Conservation (phyloP, 2,113 vertebrate species). For the Cavia aperea region DNA sequence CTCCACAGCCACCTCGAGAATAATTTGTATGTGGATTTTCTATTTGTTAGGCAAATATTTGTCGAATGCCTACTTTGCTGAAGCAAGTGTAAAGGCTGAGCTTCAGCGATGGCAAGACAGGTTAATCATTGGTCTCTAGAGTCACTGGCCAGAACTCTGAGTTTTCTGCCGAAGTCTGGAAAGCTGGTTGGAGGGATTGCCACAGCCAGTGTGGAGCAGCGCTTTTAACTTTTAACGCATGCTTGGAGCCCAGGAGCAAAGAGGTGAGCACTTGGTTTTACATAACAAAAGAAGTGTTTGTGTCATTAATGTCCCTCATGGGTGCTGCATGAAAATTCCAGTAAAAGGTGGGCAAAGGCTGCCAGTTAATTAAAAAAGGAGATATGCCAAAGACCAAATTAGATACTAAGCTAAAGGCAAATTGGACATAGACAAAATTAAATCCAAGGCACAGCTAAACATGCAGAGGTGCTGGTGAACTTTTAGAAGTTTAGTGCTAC, state of each 20-base stretch:
- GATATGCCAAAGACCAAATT: background rate
- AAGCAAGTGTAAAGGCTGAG: background rate
- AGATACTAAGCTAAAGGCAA: background rate
- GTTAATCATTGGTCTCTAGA: background rate
- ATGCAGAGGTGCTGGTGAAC: background rate
- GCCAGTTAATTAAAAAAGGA: background rate
- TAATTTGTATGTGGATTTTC: background rate
- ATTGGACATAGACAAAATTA: background rate
- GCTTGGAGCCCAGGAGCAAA: background rate
- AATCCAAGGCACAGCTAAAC: background rate
- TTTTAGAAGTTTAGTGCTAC: background rate
- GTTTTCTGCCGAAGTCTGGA: background rate
- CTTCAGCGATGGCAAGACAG: background rate
- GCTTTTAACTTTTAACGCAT: background rate
- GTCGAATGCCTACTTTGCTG: background rate
- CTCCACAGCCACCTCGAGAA: background rate
- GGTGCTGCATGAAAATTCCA: background rate
- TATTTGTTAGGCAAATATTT: background rate
- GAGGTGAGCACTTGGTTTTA: background rate
- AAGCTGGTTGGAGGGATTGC: background rate
- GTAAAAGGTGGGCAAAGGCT: background rate
- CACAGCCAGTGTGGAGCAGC: background rate
- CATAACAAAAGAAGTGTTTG: background rate
- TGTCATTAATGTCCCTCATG: background rate
- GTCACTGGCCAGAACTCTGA: background rate